phyloP scores from a whole-genome alignment of 2,888 invertebrate species.

The Orthosia incerta region DNA sequence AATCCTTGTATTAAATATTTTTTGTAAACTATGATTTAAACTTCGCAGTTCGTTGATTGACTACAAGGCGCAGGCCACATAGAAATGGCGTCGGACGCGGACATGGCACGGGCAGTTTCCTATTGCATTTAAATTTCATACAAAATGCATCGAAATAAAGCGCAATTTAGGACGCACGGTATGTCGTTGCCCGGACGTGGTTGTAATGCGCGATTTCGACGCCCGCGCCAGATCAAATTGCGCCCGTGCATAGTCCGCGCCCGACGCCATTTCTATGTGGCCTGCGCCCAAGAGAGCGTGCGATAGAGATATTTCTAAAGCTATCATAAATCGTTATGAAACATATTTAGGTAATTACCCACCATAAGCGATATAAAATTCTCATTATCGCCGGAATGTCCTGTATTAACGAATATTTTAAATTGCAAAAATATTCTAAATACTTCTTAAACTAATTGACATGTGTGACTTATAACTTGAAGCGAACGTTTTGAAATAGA shows the following conservation, averaged over 20 bases:
- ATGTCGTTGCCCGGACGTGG: no score
- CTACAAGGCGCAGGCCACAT: no score
- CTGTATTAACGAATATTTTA: conserved; percentile 38
- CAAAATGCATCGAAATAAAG: no score
- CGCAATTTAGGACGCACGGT: no score
- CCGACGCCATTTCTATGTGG: no score
- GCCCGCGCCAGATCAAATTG: no score
- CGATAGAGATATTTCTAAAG: neutral
- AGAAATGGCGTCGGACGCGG: no score
- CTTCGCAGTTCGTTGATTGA: neutral
- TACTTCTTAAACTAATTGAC: conserved; percentile 50
- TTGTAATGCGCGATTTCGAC: no score
- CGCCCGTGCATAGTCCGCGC: no score
- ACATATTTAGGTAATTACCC: conserved; percentile 9
- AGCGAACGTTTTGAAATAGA: conserved; percentile 45
- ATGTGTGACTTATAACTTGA: conserved; percentile 38
- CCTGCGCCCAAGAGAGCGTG: neutral
- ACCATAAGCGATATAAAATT: conserved; percentile 16
- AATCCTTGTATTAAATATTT: neutral
- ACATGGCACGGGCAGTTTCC: no score
- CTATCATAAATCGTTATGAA: conserved; percentile 12
- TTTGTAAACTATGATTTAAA: neutral
- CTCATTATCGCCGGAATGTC: conserved; percentile 32
- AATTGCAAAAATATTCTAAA: conserved; percentile 56
- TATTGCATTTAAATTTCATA: no score